Conservation (phyloP, 2,797 vertebrate species). For the Rhinoraja longicauda region DNA sequence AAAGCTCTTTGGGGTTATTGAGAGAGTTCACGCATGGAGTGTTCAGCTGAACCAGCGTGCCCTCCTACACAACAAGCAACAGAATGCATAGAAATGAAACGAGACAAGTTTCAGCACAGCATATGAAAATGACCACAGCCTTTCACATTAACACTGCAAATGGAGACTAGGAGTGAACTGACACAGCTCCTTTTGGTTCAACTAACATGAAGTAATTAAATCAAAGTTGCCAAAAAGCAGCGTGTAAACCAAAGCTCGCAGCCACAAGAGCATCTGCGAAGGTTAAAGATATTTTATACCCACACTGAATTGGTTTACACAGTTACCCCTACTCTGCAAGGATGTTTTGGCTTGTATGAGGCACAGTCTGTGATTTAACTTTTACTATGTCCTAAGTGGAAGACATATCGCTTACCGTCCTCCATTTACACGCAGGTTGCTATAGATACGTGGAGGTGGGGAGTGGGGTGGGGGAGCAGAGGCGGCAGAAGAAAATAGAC, state of each 20-base stretch:
- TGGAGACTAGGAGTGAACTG: background rate
- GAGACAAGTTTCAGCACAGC: background rate
- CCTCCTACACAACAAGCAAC: background rate
- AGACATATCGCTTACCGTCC: background rate
- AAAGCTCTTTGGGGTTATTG: slow-evolving; percentile 16
- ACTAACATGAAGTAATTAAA: background rate
- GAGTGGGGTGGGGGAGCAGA: too few relatives aligned
- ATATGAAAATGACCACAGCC: background rate
- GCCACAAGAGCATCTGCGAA: background rate
- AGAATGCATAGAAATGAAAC: background rate
- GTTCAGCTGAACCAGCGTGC: background rate
- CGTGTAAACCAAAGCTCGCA: background rate
- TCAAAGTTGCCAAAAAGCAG: background rate
- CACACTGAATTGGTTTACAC: background rate
- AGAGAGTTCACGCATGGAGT: background rate
- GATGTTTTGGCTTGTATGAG: too few relatives aligned
- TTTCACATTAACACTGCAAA: background rate
- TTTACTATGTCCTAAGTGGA: background rate
- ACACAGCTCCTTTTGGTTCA: background rate
- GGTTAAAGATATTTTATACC: background rate
- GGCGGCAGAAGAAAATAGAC: too few relatives aligned
- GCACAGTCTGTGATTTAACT: background rate
- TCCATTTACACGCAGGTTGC: slow-evolving; percentile 7
- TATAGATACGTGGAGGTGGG: too few relatives aligned
- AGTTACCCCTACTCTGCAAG: too few relatives aligned